phyloP scores from a whole-genome alignment of 2,113 vertebrate genomes.

The Saguinus midas region DNA sequence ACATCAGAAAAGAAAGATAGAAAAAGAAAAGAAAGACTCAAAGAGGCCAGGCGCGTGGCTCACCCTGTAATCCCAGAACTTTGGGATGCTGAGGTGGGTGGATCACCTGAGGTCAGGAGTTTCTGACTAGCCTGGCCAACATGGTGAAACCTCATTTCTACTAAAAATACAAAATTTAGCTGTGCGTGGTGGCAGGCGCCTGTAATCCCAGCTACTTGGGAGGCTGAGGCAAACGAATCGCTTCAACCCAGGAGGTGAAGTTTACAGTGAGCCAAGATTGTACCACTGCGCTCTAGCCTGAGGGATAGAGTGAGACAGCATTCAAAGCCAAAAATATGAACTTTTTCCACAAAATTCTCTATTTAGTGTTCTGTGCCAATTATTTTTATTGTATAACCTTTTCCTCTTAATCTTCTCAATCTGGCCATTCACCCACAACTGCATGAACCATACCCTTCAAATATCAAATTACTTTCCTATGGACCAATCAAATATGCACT shows the following conservation, averaged over 20 bases:
- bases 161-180: no score
- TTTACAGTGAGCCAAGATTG: no score
- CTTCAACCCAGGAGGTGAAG: no score
- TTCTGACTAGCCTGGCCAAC: no score
- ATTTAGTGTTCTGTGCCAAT: background rate
- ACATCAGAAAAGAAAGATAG: background rate
- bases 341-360: background rate
- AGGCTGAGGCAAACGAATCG: no score
- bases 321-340: background rate
- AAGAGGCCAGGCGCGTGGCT: background rate
- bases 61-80: no score
- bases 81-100: no score
- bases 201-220: no score
- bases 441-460: background rate
- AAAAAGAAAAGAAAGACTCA: background rate
- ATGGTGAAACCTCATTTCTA: no score
- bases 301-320: background rate
- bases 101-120: no score
- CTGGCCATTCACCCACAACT: background rate
- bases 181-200: no score
- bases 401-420: background rate
- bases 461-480: background rate
- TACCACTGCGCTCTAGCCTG: no score
- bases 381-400: background rate
- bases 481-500: background rate